Percentiles rank a stretch among this genome's conserved stretches.
These are phyloP conservation scores for Cecropterus lyciades DNA, from an alignment of 1,140 invertebrate species.

Conservation along the genomic window DNA sequence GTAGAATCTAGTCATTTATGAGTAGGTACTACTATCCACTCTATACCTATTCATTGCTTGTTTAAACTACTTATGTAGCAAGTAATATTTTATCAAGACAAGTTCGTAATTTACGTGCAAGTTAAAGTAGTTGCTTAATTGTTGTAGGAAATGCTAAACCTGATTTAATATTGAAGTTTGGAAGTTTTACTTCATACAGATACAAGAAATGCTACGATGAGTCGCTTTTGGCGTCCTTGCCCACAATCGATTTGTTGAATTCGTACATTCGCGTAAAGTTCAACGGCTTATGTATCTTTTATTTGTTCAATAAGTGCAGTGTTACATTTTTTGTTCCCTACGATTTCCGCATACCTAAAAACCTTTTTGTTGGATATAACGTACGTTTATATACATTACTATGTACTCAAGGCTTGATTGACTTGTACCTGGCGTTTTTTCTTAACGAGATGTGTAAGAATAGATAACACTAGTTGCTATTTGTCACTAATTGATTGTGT, in stretches of 20 bases:
- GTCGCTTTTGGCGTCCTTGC: neutral
- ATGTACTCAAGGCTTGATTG: constrained; percentile 15
- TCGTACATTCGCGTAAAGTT: constrained; percentile 6
- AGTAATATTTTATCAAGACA: no score
- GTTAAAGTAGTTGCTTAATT: no score
- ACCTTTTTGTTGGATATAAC: constrained; percentile 17
- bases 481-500: constrained; percentile 9
- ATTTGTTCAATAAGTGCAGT: neutral
- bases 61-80: no score
- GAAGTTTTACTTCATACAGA: no score
- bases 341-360: constrained; percentile 20
- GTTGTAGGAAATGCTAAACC: no score
- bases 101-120: no score
- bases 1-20: no score
- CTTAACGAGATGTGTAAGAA: constrained; percentile 12
- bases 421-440: constrained; percentile 8
- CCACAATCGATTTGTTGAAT: neutral
- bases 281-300: constrained; percentile 4
- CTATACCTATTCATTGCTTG: no score
- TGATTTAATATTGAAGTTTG: no score
- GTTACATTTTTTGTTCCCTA: constrained; percentile 17
- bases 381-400: constrained; percentile 18
- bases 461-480: constrained; percentile 4
- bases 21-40: no score
- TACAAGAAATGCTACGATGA: neutral